Percentiles rank a stretch among this genome's conserved stretches.
phyloP scores from a whole-genome alignment of 2,113 vertebrate genomes.

The Ictalurus punctatus region DNA sequence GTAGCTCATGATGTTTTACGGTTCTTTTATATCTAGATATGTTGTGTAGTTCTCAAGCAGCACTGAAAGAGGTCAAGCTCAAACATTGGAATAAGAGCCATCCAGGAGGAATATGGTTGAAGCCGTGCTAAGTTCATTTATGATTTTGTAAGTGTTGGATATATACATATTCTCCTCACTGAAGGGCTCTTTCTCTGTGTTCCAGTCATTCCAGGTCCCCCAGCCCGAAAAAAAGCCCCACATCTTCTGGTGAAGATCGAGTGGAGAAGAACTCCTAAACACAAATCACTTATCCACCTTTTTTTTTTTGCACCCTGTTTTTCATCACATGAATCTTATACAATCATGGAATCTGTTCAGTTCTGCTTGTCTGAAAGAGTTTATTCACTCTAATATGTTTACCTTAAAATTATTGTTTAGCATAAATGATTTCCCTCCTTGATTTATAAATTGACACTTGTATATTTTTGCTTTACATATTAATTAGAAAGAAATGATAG shows the following conservation, averaged over 20 bases:
- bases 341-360: not conserved
- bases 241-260: slow-evolving; percentile 61
- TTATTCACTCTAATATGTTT: not conserved
- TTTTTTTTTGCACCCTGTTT: slow-evolving; percentile 22
- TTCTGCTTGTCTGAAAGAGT: not conserved
- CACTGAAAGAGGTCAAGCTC: not conserved
- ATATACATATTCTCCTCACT: not conserved
- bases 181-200: slow-evolving; percentile 60
- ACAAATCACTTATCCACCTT: slow-evolving; percentile 12
- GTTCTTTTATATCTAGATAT: not conserved
- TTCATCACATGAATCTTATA: not conserved
- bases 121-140: not conserved
- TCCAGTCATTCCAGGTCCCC: slow-evolving; percentile 75
- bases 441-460: not conserved
- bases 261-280: slow-evolving; percentile 55
- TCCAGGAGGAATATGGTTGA: slow-evolving; percentile 3
- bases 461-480: slow-evolving; percentile 20
- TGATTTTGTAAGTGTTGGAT: not conserved
- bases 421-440: not conserved
- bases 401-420: not conserved
- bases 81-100: not conserved
- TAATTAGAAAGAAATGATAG: not conserved
- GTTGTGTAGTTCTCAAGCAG: not conserved
- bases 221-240: slow-evolving; percentile 67
- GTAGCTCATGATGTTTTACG: not conserved